A percentile compares a stretch with the other conserved stretches of the same genome.
These are phyloP conservation scores for Nycticryphes semicollaris DNA, from an alignment of 2,113 vertebrate genomes.

Conservation along the genomic window DNA sequence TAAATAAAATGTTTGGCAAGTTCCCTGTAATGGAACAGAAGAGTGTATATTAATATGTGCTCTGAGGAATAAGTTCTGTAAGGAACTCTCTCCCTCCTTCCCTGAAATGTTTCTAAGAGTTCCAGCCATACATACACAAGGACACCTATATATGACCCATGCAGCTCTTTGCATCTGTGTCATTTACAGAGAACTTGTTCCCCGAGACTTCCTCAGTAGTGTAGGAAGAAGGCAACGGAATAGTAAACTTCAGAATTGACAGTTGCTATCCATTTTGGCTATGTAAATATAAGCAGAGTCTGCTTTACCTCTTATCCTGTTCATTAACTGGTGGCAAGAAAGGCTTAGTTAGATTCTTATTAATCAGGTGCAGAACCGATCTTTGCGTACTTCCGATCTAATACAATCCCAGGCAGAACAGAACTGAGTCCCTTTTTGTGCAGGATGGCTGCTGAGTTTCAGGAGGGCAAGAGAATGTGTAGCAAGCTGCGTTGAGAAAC, in stretches of 20 bases:
- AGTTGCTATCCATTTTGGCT: background rate
- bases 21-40: background rate
- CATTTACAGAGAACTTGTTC: background rate
- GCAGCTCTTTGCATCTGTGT: background rate
- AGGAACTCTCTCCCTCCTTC: background rate
- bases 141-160: background rate
- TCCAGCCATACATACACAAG: background rate
- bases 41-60: background rate
- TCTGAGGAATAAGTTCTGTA: background rate
- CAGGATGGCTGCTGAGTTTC: background rate
- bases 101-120: background rate
- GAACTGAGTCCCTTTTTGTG: background rate
- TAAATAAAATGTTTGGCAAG: background rate
- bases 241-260: background rate
- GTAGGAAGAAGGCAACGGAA: background rate
- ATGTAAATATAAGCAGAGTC: background rate
- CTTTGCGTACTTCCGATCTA: background rate
- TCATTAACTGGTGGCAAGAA: background rate
- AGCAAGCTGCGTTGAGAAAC: background rate
- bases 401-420: background rate
- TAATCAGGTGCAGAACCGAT: background rate
- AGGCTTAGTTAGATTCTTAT: background rate
- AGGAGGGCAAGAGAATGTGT: background rate
- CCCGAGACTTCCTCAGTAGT: background rate
- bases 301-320: background rate